Evolutionary conservation across 2,113 vertebrate genomes (phyloP), one percentile per base, ranked within the genome.

Genomic region (Ariopsis seemanni): DNA sequence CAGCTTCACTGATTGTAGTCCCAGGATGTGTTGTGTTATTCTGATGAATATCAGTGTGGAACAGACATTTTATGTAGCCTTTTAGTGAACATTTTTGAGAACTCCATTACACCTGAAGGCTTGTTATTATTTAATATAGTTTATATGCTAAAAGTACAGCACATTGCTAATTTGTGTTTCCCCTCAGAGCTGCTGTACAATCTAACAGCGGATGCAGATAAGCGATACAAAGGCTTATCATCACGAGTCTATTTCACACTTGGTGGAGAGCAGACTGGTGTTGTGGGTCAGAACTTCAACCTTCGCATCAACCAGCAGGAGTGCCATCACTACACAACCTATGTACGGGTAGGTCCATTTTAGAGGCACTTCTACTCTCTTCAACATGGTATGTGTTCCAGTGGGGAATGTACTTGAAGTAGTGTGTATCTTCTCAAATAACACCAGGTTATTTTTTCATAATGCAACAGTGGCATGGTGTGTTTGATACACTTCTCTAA

Each of bases 191-290:
- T 99, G 94, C 95, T 96, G 91, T 99, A 98, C 65, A 95, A 97
- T 92, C 92, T 99, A 92, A 98, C 96, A 0, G 97, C 98, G 53
- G 98, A 99, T 90, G 96, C 96, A 90, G 94, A 95, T 75, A 99
- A 98, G 90, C 96, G 97, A 88, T 96, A 96, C 90, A 97, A 96
- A 91, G 94, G 94, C 88, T 95, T 97, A 87, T 93, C 96, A 5
- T 94, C 96, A 55, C 92, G 98, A 86, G 95, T 98, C 90, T 97
- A 97, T 91, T 97, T 99, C 84, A 91, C 95, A 84, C 92, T 96
- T 82, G 95, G 94, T 67, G 97, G 97, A 91, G 97, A 98, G 91
- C 94, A 97, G 48, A 90, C 87, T 63, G 96, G 94, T 67, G 96
- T 96, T 86, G 91, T 98, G 87, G 94, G 94, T 60, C 96, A 97